These are phyloP conservation scores for Cerastis leucographa DNA, from an alignment of 2,888 invertebrate species.

Conservation along the genomic window DNA sequence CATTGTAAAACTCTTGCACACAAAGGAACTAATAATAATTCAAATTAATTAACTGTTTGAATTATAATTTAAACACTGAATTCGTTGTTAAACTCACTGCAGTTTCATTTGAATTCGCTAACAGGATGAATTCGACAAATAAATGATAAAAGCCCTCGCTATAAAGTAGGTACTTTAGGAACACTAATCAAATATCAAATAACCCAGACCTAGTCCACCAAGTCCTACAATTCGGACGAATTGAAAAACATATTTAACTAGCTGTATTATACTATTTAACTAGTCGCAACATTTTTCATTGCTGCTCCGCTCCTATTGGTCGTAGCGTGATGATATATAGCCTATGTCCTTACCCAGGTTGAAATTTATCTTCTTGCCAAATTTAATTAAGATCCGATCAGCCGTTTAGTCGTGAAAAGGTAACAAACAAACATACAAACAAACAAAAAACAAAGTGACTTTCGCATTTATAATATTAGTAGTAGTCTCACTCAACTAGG, in stretches of 20 bases:
- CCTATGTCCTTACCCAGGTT: too few relatives aligned
- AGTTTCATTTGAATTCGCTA: constrained; percentile 2
- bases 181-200: neutral
- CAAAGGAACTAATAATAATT: neutral
- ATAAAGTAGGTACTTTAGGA: neutral
- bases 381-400: too few relatives aligned
- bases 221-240: neutral
- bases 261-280: too few relatives aligned
- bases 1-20: neutral
- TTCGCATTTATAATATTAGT: too few relatives aligned
- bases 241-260: neutral
- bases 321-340: too few relatives aligned
- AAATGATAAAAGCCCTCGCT: neutral
- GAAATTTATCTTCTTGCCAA: too few relatives aligned
- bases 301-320: too few relatives aligned
- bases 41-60: constrained; percentile 4
- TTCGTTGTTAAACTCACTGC: neutral
- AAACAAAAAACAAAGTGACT: too few relatives aligned
- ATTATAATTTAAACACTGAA: neutral
- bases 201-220: neutral
- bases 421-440: too few relatives aligned
- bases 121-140: neutral
- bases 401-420: too few relatives aligned
- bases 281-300: too few relatives aligned
- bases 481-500: too few relatives aligned